Percentiles rank a stretch among this genome's conserved stretches.
These are phyloP conservation scores for Psilopogon haemacephalus DNA, from an alignment of 2,113 vertebrate species.

Conservation along the genomic window DNA sequence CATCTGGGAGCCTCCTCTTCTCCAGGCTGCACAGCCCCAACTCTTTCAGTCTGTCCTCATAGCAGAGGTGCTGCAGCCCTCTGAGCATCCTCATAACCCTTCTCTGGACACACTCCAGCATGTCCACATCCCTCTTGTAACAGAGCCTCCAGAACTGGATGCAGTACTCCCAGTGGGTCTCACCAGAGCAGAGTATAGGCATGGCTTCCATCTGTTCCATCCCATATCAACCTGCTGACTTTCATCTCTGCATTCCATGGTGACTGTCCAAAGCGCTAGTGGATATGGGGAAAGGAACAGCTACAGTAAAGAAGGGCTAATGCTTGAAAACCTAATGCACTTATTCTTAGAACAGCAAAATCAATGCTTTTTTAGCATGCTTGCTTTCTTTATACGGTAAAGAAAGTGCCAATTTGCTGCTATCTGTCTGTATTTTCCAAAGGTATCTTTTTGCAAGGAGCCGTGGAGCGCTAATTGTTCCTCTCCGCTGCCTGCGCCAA, in stretches of 20 bases:
- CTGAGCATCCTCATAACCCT: too few species aligned
- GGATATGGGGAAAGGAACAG: background rate
- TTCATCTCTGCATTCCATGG: background rate
- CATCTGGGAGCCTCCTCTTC: too few species aligned
- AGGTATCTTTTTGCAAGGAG: background rate
- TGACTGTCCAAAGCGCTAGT: background rate
- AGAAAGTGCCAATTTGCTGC: background rate
- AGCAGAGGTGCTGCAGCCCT: too few species aligned
- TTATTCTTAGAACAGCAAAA: background rate
- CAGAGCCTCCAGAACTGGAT: too few species aligned
- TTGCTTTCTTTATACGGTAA: background rate
- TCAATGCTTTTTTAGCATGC: background rate
- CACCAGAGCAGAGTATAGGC: too few species aligned
- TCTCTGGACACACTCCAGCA: too few species aligned
- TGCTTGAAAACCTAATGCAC: background rate
- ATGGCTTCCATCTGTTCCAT: background rate
- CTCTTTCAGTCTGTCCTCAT: too few species aligned
- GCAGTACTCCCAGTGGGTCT: too few species aligned
- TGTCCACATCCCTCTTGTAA: too few species aligned
- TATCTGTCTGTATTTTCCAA: background rate
- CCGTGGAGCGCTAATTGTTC: background rate
- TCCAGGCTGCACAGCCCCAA: too few species aligned
- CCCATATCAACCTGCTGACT: background rate
- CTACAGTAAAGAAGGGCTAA: background rate
- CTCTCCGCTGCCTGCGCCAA: background rate